phyloP scores from a whole-genome alignment of 1,140 invertebrate genomes.

The Dermatophagoides farinae region DNA sequence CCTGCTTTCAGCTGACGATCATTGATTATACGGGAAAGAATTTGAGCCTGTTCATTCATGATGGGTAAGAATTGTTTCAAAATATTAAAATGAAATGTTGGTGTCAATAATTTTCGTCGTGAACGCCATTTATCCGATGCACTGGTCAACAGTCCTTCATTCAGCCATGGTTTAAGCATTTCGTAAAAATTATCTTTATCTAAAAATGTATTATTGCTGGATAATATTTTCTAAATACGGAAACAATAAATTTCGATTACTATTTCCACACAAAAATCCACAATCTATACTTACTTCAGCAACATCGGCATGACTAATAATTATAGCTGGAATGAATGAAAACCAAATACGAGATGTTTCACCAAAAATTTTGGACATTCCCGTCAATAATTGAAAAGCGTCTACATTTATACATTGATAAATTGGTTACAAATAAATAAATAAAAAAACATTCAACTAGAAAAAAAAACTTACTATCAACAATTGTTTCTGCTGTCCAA shows the following conservation, averaged over 20 bases:
- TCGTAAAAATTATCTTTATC: conserved; percentile 34
- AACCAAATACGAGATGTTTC: not conserved
- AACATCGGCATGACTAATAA: not conserved
- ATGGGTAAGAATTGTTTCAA: conserved; percentile 31
- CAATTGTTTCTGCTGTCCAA: no score
- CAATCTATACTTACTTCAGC: not conserved
- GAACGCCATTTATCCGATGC: conserved; percentile 29
- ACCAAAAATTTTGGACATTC: not conserved
- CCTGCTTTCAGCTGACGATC: conserved; percentile 13
- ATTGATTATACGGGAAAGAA: conserved; percentile 24
- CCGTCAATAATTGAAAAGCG: not conserved
- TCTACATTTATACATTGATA: not conserved
- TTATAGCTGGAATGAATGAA: not conserved
- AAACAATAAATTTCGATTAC: no score
- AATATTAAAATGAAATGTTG: conserved; percentile 35
- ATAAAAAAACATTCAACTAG: no score
- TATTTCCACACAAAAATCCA: not conserved
- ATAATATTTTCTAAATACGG: no score
- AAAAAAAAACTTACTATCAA: no score
- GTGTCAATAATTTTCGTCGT: conserved; percentile 32
- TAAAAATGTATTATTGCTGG: no score
- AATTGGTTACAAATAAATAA: no score
- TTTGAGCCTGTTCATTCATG: conserved; percentile 30
- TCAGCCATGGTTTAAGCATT: conserved; percentile 54
- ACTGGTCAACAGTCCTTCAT: conserved; percentile 56